These are phyloP conservation scores for Leptobrachium leishanense DNA, from an alignment of 2,113 vertebrate genomes.

Conservation along the genomic window DNA sequence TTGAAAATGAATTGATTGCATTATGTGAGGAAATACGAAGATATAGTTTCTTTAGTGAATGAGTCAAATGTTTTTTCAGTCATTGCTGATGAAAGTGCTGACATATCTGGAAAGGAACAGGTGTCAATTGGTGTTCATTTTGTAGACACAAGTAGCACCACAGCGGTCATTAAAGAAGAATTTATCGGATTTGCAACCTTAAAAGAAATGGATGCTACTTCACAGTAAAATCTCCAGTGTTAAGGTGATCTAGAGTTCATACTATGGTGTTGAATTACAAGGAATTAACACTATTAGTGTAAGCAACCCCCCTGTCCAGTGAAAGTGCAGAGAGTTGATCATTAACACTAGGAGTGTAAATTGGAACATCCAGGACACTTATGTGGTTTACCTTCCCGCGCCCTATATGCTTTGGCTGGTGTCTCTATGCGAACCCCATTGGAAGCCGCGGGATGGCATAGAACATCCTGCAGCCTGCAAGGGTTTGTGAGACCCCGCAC, in stretches of 20 bases:
- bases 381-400: too few relatives aligned
- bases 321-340: too few relatives aligned
- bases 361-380: too few relatives aligned
- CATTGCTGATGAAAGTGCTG: conserved; percentile 3
- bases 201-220: neutral
- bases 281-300: conserved; percentile 5
- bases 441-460: too few relatives aligned
- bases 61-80: neutral
- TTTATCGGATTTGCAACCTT: neutral
- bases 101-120: neutral
- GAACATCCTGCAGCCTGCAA: too few relatives aligned
- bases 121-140: too few relatives aligned
- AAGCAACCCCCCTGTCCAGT: neutral
- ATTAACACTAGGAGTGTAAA: too few relatives aligned
- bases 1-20: conserved; percentile 2
- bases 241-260: neutral
- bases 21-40: neutral
- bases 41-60: conserved; percentile 3
- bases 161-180: neutral
- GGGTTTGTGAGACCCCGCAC: too few relatives aligned
- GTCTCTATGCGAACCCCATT: too few relatives aligned
- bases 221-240: conserved; percentile 1
- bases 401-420: too few relatives aligned
- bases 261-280: neutral
- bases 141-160: too few relatives aligned